These are phyloP conservation scores for Rhingia rostrata DNA, from an alignment of 2,888 invertebrate genomes.

Conservation along the genomic window DNA sequence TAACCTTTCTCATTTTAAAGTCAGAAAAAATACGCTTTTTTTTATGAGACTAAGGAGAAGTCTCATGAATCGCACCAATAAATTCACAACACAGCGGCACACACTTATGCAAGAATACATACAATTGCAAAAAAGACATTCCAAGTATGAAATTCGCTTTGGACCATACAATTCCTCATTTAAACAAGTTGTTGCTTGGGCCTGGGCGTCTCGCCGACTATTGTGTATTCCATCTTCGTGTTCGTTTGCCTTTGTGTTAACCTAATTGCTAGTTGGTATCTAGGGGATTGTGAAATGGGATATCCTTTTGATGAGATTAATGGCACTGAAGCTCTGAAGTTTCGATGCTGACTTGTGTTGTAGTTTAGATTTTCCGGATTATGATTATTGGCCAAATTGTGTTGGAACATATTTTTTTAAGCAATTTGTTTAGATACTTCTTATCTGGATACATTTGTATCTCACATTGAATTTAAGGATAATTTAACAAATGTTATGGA, in stretches of 20 bases:
- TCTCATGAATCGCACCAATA: slow-evolving; percentile 26
- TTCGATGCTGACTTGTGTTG: background rate
- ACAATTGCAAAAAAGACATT: slow-evolving; percentile 22
- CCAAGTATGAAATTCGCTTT: slow-evolving; percentile 19
- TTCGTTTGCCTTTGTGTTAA: slow-evolving; percentile 25
- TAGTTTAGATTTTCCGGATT: background rate
- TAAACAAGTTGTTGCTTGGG: slow-evolving; percentile 31
- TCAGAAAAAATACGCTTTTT: background rate
- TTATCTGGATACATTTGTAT: too few species aligned
- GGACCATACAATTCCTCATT: slow-evolving; percentile 44
- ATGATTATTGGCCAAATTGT: too few species aligned
- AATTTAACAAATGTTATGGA: too few species aligned
- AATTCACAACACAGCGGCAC: slow-evolving; percentile 6
- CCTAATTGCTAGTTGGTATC: slow-evolving; percentile 51
- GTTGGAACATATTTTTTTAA: too few species aligned
- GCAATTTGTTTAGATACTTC: too few species aligned
- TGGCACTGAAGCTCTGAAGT: slow-evolving; percentile 9
- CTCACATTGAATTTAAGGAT: too few species aligned
- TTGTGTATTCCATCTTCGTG: slow-evolving; percentile 7
- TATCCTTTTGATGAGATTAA: slow-evolving; percentile 38
- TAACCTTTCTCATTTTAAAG: slow-evolving; percentile 20
- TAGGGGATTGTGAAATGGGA: slow-evolving; percentile 38
- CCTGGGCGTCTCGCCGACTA: background rate
- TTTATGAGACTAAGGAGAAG: background rate
- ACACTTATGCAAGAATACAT: background rate